These are phyloP conservation scores for Leptoteleia sp. DNA, from an alignment of 1,140 invertebrate genomes.

Conservation along the genomic window DNA sequence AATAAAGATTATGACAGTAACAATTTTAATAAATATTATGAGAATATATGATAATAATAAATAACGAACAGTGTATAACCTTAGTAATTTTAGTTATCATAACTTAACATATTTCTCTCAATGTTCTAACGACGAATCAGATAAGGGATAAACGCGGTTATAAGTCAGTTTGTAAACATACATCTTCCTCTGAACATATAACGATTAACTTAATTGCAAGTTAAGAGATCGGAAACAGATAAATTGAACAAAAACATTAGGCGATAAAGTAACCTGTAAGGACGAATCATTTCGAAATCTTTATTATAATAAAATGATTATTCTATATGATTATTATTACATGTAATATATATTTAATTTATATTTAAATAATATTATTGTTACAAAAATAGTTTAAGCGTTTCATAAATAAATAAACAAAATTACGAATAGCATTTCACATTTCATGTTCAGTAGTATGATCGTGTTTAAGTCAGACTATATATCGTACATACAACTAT, in stretches of 20 bases:
- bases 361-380: too few relatives aligned
- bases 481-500: too few relatives aligned
- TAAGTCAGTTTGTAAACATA: slow-evolving; percentile 26
- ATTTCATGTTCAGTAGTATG: too few relatives aligned
- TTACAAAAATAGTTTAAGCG: too few relatives aligned
- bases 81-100: slow-evolving; percentile 40
- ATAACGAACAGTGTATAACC: slow-evolving; percentile 13
- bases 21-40: neutral
- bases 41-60: slow-evolving; percentile 8
- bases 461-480: too few relatives aligned
- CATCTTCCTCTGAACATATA: slow-evolving; percentile 25
- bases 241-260: slow-evolving; percentile 21
- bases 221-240: slow-evolving; percentile 26
- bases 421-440: too few relatives aligned
- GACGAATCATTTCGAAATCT: neutral
- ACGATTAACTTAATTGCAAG: slow-evolving; percentile 40
- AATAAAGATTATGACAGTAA: slow-evolving; percentile 10
- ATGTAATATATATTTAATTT: too few relatives aligned
- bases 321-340: too few relatives aligned
- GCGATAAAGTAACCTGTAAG: neutral
- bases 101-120: slow-evolving; percentile 30
- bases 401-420: too few relatives aligned
- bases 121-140: slow-evolving; percentile 29
- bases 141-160: slow-evolving; percentile 42
- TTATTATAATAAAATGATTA: neutral